phyloP scores from a whole-genome alignment of 2,113 vertebrate genomes.

The Piprites chloris region DNA sequence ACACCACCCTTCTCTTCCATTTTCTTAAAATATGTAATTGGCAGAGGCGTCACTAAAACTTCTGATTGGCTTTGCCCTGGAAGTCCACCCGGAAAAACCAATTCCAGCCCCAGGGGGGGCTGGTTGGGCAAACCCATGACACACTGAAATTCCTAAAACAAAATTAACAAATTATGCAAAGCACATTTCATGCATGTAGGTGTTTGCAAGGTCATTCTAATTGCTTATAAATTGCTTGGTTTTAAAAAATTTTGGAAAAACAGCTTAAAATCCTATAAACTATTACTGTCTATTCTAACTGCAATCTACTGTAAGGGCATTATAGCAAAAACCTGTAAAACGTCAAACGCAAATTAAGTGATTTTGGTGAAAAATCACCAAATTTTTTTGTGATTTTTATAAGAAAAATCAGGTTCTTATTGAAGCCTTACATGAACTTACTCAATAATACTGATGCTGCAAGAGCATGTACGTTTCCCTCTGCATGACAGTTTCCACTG shows the following conservation, averaged over 20 bases:
- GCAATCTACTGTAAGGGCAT: not conserved
- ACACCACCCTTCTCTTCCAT: too few relatives aligned
- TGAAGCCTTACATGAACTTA: not conserved
- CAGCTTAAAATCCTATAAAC: not conserved
- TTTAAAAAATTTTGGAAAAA: not conserved
- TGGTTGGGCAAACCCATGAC: too few relatives aligned
- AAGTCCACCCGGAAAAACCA: too few relatives aligned
- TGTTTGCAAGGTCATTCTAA: not conserved
- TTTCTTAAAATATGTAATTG: too few relatives aligned
- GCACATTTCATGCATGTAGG: not conserved
- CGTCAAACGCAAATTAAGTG: not conserved
- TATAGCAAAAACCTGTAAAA: not conserved
- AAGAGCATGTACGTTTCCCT: not conserved
- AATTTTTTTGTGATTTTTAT: not conserved
- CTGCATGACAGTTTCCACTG: fast-evolving
- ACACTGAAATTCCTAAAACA: not conserved
- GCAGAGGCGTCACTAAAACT: too few relatives aligned
- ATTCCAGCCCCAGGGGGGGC: too few relatives aligned
- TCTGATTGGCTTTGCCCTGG: too few relatives aligned
- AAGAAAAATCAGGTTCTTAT: not conserved
- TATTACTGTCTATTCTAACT: not conserved
- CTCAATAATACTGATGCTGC: not conserved
- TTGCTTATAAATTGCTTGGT: not conserved
- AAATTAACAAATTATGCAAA: not conserved
- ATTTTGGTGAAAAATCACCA: not conserved